A percentile compares a stretch with the other conserved stretches of the same genome.
Conservation (phyloP, 2,888 invertebrate genomes). For the Candidula unifasciata region DNA sequence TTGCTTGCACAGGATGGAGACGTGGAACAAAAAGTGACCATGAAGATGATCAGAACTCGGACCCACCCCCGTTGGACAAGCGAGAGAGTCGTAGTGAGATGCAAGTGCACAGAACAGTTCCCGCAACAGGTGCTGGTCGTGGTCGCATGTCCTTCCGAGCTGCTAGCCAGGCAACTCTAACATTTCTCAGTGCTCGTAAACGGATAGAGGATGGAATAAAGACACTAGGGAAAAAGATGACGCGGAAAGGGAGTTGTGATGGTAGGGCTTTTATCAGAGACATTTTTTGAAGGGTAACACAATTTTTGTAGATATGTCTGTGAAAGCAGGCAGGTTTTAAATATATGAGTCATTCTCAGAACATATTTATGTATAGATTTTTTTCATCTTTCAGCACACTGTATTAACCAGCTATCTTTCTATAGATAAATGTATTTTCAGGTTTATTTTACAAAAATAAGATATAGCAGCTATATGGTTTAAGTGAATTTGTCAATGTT, state of each 20-base stretch:
- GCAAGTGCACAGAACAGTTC: conserved; percentile 60
- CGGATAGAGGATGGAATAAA: conserved; percentile 92
- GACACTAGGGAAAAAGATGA: conserved; percentile 84
- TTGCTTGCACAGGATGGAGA: conserved; percentile 68
- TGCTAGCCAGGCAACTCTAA: conserved; percentile 78
- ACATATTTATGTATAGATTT: background rate
- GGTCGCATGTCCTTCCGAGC: conserved; percentile 76
- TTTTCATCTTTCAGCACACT: background rate
- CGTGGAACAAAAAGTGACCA: conserved; percentile 76
- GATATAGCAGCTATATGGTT: background rate
- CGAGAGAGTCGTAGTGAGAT: conserved; percentile 71
- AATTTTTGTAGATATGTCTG: conserved; percentile 14
- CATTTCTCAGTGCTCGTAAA: conserved; percentile 81
- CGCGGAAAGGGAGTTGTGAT: conserved; percentile 91
- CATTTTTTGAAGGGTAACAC: conserved; percentile 26
- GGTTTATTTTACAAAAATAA: background rate
- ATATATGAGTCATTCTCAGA: conserved; percentile 32
- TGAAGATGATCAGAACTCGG: conserved; percentile 77
- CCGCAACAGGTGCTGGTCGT: conserved; percentile 50
- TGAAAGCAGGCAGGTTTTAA: background rate
- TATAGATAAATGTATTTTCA: background rate
- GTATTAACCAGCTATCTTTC: background rate
- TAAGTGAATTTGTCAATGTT: no score
- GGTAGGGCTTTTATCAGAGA: conserved; percentile 60
- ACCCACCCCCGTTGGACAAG: conserved; percentile 66